Evolutionary conservation across 1,140 invertebrate genomes (phyloP), one percentile per base, ranked within the genome.

Genomic region (Cylas formicarius): DNA sequence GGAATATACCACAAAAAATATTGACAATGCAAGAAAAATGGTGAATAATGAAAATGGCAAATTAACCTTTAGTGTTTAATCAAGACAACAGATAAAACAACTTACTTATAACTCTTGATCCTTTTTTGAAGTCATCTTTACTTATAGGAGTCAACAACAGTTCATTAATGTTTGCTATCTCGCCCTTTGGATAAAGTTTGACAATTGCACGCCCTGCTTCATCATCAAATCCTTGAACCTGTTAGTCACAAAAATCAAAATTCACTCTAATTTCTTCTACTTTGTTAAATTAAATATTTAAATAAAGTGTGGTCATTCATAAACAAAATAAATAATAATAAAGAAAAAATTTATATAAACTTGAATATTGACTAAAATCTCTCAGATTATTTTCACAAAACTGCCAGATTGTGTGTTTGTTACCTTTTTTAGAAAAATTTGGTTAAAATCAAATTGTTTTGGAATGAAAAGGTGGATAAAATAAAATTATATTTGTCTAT

Each of bases 151-250:
- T 70, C 44, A 93, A 72, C 61, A 80, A 73, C 52, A 80, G 81
- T 67, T 93, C 88, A 62, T 80, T 84, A 8, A 92, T 63, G 19
- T 80, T 81, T 24, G 85, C 70, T 13, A 71, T 76, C 58, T 80
- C 67, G 32, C 80, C 78, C 41, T 76, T 78, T 2, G 90, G 67
- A 13, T 83, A 71, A 48, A 91, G 70, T 71, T 86, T 87, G 0
- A 94, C 73, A 58, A 89, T 79, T 7, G 90, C 71, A 43, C 89
- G 71, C 1, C 82, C 82, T 44, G 81, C 81, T 53, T 90, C 84
- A 56, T 92, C 89, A 69, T 93, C 86, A 47, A 93, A 75, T 18
- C 86, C 85, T 58, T 86, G 75, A 13, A 94, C 75, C 78, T 84
- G 62, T 22, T n/a, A n/a, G n/a, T n/a, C n/a, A n/a, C n/a, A n/a